Percentiles rank a stretch among this genome's conserved stretches.
phyloP scores from a whole-genome alignment of 2,888 invertebrate genomes.

The Acutogordius australiensis region DNA sequence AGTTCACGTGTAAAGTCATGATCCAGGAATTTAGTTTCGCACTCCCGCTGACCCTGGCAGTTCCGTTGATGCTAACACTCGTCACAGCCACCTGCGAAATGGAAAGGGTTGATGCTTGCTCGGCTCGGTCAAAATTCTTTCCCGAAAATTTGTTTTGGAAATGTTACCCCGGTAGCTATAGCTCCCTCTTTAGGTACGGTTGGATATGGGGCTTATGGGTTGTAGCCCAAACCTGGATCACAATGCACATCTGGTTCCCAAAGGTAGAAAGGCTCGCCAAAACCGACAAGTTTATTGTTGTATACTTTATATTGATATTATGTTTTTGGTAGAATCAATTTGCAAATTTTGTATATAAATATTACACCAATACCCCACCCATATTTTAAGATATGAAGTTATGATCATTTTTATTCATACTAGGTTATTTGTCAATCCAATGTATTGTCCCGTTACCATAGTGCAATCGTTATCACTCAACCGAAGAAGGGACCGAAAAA shows the following conservation, averaged over 20 bases:
- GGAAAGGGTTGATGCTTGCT: slow-evolving; percentile 16
- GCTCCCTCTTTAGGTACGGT: slow-evolving; percentile 34
- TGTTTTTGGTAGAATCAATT: too few species aligned
- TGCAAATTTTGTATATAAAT: too few species aligned
- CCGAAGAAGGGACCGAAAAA: slow-evolving; percentile 52
- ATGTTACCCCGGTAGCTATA: slow-evolving; percentile 35
- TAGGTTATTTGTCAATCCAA: slow-evolving; percentile 54
- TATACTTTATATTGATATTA: too few species aligned
- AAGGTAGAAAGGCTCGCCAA: slow-evolving; percentile 82
- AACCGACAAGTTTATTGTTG: slow-evolving; percentile 48
- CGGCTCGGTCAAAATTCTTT: slow-evolving; percentile 11
- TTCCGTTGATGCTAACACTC: slow-evolving; percentile 56
- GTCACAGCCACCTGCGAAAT: slow-evolving; percentile 61
- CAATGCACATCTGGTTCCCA: slow-evolving; percentile 84
- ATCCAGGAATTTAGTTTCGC: slow-evolving; percentile 91
- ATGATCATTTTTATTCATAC: slow-evolving; percentile 11
- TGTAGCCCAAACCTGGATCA: slow-evolving; percentile 77
- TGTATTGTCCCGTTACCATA: slow-evolving; percentile 63
- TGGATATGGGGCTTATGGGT: slow-evolving; percentile 78
- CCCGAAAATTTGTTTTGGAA: slow-evolving; percentile 43
- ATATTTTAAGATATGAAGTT: not conserved
- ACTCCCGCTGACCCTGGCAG: slow-evolving; percentile 66
- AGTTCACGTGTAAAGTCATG: slow-evolving; percentile 17
- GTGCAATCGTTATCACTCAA: slow-evolving; percentile 84
- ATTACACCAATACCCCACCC: too few species aligned